A percentile compares a stretch with the other conserved stretches of the same genome.
Conservation (phyloP, 92 coral and sea anemone genomes). For the Montipora capitata region DNA sequence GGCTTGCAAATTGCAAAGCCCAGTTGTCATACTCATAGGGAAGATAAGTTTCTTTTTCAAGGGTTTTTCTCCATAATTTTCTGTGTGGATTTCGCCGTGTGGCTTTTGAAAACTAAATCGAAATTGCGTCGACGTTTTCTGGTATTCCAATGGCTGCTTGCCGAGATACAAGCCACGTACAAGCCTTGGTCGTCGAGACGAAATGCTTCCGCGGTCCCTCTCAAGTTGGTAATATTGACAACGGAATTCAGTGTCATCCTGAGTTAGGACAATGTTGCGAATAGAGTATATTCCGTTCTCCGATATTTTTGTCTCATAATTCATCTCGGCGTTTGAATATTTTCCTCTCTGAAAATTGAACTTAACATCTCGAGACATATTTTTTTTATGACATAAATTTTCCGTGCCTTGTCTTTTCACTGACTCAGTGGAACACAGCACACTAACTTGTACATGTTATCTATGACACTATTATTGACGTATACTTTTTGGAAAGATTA, state of each 20-base stretch:
- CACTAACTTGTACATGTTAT: no score
- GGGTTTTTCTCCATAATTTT: background rate
- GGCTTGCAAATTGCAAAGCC: conserved; percentile 42
- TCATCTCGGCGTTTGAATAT: background rate
- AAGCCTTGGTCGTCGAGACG: conserved; percentile 32
- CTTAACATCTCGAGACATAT: conserved; percentile 3
- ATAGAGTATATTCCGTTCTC: background rate
- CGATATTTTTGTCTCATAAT: background rate
- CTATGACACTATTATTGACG: background rate
- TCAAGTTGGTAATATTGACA: background rate
- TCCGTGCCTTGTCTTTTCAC: background rate
- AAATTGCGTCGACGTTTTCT: background rate
- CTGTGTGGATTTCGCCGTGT: background rate
- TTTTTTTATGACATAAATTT: background rate
- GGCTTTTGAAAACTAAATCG: conserved; percentile 26
- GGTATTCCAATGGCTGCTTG: conserved; percentile 42
- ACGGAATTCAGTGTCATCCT: conserved; percentile 5
- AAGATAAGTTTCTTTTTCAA: background rate
- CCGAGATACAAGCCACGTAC: conserved; percentile 57
- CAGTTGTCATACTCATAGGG: conserved; percentile 26
- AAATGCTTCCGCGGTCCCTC: background rate
- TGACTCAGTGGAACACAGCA: no score
- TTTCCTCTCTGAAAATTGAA: background rate
- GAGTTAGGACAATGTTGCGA: background rate
- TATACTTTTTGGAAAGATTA: background rate